Conservation (phyloP, 1,140 invertebrate species). For the Drosophila pectinifera region DNA sequence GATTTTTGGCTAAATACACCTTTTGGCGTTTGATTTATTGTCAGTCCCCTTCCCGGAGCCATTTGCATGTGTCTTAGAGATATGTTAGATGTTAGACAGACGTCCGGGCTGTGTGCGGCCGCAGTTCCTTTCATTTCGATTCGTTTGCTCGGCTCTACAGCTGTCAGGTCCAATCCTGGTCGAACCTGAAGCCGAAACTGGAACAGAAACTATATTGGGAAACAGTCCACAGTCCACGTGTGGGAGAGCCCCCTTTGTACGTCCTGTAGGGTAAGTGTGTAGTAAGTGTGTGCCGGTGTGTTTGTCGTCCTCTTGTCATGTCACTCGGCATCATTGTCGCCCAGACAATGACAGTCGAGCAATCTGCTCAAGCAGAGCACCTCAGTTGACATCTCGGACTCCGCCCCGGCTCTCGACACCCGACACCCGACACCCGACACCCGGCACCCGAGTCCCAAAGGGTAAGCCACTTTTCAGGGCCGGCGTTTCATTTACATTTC, state of each 20-base stretch:
- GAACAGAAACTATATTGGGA: slow-evolving; percentile 19
- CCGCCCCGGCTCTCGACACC: neutral
- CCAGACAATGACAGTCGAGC: slow-evolving; percentile 62
- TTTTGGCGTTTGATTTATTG: slow-evolving; percentile 76
- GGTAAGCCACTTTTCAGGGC: slow-evolving; percentile 29
- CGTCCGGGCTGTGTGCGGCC: slow-evolving; percentile 38
- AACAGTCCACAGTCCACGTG: slow-evolving; percentile 7
- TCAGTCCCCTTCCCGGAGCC: slow-evolving; percentile 19
- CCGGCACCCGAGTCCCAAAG: slow-evolving; percentile 1
- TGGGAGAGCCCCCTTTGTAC: slow-evolving; percentile 20
- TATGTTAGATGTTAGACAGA: slow-evolving; percentile 82
- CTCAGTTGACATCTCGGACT: slow-evolving; percentile 18
- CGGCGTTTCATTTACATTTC: slow-evolving; percentile 77
- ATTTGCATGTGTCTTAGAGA: slow-evolving; percentile 58
- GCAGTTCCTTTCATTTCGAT: slow-evolving; percentile 35
- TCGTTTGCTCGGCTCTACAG: slow-evolving; percentile 61
- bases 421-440: neutral
- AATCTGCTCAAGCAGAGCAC: slow-evolving; percentile 29
- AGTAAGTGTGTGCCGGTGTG: slow-evolving; percentile 22
- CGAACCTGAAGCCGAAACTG: slow-evolving; percentile 21
- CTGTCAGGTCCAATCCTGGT: slow-evolving; percentile 70
- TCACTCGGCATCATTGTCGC: slow-evolving; percentile 78
- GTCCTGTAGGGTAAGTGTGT: slow-evolving; percentile 2
- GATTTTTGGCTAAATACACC: slow-evolving; percentile 71
- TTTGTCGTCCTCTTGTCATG: slow-evolving; percentile 80